Evolutionary conservation across 2,113 vertebrate genomes (phyloP).

Genomic region (Centropus unirufus): DNA sequence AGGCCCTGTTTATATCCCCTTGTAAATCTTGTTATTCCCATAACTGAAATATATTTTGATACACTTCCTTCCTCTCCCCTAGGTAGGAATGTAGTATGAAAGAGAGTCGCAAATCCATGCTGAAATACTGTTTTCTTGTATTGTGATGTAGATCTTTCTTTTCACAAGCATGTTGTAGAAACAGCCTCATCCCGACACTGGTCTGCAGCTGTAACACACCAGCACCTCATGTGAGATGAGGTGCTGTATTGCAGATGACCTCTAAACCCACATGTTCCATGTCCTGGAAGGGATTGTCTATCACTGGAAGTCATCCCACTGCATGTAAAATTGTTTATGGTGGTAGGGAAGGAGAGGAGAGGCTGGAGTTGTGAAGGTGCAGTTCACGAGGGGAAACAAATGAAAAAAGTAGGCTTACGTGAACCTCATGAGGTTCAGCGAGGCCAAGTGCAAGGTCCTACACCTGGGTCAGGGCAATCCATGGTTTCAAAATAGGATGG

Average conservation of each 20-base stretch:
- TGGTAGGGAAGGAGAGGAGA: too few species aligned
- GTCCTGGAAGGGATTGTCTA: rapidly evolving
- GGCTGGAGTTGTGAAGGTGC: background rate
- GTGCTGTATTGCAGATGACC: background rate
- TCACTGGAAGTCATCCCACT: background rate
- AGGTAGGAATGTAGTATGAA: background rate
- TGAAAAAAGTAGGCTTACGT: too few species aligned
- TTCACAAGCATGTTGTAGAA: background rate
- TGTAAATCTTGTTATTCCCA: background rate
- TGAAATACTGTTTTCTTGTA: background rate
- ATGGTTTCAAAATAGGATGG: too few species aligned
- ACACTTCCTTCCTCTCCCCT: background rate
- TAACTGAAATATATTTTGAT: background rate
- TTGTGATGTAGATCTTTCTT: background rate
- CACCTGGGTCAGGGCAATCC: too few species aligned
- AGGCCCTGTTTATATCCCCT: background rate
- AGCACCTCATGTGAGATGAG: rapidly evolving
- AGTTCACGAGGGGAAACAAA: background rate
- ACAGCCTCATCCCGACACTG: background rate
- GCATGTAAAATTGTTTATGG: rapidly evolving
- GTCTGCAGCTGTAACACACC: background rate
- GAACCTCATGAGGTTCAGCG: too few species aligned
- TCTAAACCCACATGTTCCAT: rapidly evolving
- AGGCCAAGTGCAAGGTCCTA: too few species aligned
- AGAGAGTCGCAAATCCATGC: background rate